Evolutionary conservation across 2,888 invertebrate genomes (phyloP), one percentile per base, ranked within the genome.

Genomic region (Standfussiana lucernea): DNA sequence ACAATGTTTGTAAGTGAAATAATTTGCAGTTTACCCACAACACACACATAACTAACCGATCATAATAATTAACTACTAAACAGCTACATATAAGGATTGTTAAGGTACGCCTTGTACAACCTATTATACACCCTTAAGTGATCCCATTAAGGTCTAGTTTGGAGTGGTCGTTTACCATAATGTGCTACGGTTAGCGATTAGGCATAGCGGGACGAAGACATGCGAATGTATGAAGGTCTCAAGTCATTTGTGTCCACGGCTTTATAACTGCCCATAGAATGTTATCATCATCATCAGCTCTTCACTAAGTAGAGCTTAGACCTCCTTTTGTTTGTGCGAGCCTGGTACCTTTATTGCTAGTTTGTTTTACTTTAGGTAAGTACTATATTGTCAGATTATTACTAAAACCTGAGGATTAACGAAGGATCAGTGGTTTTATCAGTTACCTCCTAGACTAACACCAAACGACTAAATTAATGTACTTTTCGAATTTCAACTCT

Each of bases 51-150:
- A 88, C 90, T 88, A 90, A 91, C 89, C 90, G 91, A 93, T 93
- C 92, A 93, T 92, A 91, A 92, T 93, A 93, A 94, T 93, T 93
- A 93, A 86, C 91, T 90, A 90, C 91, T 90, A 91, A 92, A 88
- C 88, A 91, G 90, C 90, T 91, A 90, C 89, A 88, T 89, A 89
- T 86, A 88, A 82, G 86, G 85, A 89, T 75, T 76, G 72, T 76
- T 75, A 80, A 77, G 76, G 81, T 82, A 82, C 68, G 74, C 65
- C 66, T 40, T 65, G 71, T 73, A 68, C 85, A 84, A 75, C 70
- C 83, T 75, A 88, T 88, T 86, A 79, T 65, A 77, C 69, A 84
- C 85, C 84, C 83, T 88, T 88, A 77, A 62, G 35, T 65, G 21
- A 53, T 13, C 10, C 21, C 1, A 11, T 72, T 89, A 89, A 84